phyloP scores from a whole-genome alignment of 2,113 vertebrate genomes.

The Macrotus californicus region DNA sequence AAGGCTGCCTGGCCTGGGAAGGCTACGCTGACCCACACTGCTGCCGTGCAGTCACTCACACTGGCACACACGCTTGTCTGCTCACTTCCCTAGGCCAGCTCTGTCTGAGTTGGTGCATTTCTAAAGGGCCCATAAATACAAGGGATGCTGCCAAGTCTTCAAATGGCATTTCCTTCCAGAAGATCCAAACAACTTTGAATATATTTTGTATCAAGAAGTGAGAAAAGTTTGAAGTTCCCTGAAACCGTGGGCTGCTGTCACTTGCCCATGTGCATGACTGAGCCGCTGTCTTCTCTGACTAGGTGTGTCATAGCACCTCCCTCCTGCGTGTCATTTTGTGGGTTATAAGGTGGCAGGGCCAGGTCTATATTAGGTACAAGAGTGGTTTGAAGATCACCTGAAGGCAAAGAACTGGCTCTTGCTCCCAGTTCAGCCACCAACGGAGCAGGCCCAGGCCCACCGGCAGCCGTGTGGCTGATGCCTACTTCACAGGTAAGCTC shows the following conservation, averaged over 20 bases:
- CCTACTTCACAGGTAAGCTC: background rate
- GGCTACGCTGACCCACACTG: background rate
- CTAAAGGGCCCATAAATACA: background rate
- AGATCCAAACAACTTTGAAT: background rate
- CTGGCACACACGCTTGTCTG: fast-evolving
- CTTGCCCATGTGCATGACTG: background rate
- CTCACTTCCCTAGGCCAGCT: background rate
- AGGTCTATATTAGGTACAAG: background rate
- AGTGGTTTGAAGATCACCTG: background rate
- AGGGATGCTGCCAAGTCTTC: background rate
- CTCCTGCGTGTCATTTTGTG: background rate
- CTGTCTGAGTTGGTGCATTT: background rate
- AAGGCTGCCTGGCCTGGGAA: background rate
- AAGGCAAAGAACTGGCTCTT: background rate
- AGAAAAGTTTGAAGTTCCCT: background rate
- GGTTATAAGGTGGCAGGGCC: background rate
- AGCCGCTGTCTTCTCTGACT: background rate
- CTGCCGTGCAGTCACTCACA: background rate
- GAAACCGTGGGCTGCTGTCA: background rate
- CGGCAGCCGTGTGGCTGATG: fast-evolving
- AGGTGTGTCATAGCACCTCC: background rate
- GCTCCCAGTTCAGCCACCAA: background rate
- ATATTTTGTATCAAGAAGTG: background rate
- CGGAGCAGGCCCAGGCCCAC: background rate
- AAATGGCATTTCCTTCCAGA: background rate